Evolutionary conservation across 1,140 invertebrate species (phyloP).

Genomic region (Cydia strobilella): DNA sequence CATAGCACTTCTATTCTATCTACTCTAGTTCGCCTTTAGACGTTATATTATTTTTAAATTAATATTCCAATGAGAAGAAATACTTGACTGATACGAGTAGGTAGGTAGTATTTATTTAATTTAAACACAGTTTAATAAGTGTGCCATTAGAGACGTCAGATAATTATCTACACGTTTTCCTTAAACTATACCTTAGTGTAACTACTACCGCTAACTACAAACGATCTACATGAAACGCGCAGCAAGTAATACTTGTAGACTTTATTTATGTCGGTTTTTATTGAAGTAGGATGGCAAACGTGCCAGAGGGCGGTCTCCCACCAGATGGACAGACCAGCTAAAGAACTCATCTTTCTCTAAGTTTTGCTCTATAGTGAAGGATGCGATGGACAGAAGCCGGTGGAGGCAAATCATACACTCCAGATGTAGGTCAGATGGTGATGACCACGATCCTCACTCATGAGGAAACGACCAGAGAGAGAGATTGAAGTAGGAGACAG

Average conservation of each 20-base stretch:
- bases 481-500: no score
- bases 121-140: not conserved
- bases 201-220: not conserved
- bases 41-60: not conserved
- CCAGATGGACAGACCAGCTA: no score
- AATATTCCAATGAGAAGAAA: not conserved
- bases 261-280: constrained; percentile 15
- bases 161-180: constrained; percentile 16
- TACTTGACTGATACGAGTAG: not conserved
- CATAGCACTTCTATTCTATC: not conserved
- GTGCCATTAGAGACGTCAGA: constrained; percentile 4
- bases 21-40: no score
- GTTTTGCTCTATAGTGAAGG: no score
- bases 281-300: no score
- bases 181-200: not conserved
- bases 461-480: no score
- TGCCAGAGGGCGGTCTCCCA: no score
- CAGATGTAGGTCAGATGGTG: no score
- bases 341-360: no score
- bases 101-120: not conserved
- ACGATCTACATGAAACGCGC: not conserved
- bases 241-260: not conserved
- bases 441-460: no score
- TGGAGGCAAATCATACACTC: no score
- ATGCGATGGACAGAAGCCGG: no score